Percentiles rank a stretch among this genome's conserved stretches.
These are phyloP conservation scores for Mycogona germanica DNA, from an alignment of 2,888 invertebrate species.

Conservation along the genomic window DNA sequence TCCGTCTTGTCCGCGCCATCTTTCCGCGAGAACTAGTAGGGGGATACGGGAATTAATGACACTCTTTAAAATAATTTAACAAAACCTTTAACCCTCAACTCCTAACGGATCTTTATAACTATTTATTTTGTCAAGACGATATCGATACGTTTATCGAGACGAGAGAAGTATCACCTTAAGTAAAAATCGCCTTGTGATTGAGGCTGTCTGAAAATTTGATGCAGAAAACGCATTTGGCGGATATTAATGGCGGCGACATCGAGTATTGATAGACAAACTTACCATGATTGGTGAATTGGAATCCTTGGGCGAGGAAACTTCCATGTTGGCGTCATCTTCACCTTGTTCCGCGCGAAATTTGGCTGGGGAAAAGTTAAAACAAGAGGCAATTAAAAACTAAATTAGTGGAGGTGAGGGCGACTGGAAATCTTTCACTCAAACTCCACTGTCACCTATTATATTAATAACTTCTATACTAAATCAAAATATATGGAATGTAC, in stretches of 20 bases:
- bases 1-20: slow-evolving; percentile 48
- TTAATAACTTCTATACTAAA: no score
- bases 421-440: no score
- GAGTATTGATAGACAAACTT: not conserved
- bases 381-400: not conserved
- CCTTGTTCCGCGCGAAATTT: slow-evolving; percentile 28
- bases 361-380: slow-evolving; percentile 5
- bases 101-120: not conserved
- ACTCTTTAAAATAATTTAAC: not conserved
- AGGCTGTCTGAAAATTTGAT: no score
- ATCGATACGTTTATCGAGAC: not conserved
- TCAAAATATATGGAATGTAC: no score
- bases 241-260: no score
- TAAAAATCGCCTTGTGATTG: no score
- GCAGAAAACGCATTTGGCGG: no score
- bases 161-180: not conserved
- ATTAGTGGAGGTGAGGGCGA: no score
- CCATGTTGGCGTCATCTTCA: slow-evolving; percentile 52
- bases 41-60: no score
- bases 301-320: slow-evolving; percentile 51
- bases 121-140: not conserved
- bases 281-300: slow-evolving; percentile 44
- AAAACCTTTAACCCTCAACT: not conserved
- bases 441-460: no score
- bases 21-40: slow-evolving; percentile 25